Evolutionary conservation across 2,888 invertebrate species (phyloP).

Genomic region (Pachymerium ferrugineum): DNA sequence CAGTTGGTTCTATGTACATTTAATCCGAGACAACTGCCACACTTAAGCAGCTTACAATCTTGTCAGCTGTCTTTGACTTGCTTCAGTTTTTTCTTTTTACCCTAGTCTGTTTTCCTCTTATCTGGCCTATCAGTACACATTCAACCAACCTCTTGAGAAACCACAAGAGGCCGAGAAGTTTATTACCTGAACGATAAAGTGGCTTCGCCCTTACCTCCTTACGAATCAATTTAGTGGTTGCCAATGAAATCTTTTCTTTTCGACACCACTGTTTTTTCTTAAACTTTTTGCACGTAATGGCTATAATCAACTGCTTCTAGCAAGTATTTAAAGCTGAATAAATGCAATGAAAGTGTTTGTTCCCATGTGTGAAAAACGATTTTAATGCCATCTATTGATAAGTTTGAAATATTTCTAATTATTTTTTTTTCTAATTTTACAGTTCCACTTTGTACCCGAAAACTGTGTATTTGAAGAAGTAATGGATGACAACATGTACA

Average conservation of each 20-base stretch:
- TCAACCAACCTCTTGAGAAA: constrained; percentile 25
- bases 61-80: constrained; percentile 22
- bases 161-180: constrained; percentile 25
- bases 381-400: not conserved
- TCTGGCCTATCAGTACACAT: constrained; percentile 22
- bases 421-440: not conserved
- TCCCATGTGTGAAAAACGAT: too few relatives aligned
- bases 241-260: not conserved
- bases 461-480: constrained; percentile 27
- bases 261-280: too few relatives aligned
- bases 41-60: constrained; percentile 22
- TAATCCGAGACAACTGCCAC: constrained; percentile 13
- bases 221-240: constrained; percentile 5
- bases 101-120: constrained; percentile 9
- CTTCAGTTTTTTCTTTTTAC: not conserved
- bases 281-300: too few relatives aligned
- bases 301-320: too few relatives aligned
- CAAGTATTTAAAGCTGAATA: too few relatives aligned
- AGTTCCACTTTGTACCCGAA: constrained; percentile 20
- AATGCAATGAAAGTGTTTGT: too few relatives aligned
- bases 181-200: constrained; percentile 19
- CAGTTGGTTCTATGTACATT: not conserved
- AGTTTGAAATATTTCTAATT: not conserved
- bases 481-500: constrained; percentile 25
- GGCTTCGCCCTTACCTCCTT: constrained; percentile 16